A percentile compares a stretch with the other conserved stretches of the same genome.
Evolutionary conservation across 2,888 invertebrate genomes (phyloP).

Genomic region (Lithophane ornitopus): DNA sequence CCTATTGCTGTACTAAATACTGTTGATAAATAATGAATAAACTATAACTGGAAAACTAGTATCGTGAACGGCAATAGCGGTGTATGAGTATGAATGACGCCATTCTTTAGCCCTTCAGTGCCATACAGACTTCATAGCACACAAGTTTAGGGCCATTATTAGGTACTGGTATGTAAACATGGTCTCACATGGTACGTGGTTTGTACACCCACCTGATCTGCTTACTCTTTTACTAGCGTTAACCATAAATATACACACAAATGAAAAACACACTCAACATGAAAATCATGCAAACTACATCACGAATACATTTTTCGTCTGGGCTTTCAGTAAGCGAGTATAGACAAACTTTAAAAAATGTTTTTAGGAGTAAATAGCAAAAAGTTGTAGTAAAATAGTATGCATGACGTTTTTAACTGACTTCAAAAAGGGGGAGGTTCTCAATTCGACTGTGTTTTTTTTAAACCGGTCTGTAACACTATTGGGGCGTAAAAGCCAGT

Average conservation of each 20-base stretch:
- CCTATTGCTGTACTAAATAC: neutral
- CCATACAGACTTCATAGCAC: neutral
- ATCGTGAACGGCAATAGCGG: neutral
- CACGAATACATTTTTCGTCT: neutral
- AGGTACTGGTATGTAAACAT: neutral
- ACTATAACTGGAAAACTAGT: neutral
- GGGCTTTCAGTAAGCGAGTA: no score
- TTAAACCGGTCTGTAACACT: neutral
- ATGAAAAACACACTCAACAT: neutral
- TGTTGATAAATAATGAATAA: neutral
- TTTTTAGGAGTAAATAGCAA: no score
- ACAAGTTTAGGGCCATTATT: no score
- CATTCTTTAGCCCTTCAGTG: neutral
- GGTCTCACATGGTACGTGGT: neutral
- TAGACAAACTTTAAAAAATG: no score
- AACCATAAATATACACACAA: neutral
- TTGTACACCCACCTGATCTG: neutral
- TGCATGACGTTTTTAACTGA: no score
- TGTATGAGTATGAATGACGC: neutral
- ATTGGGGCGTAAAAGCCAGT: slow-evolving; percentile 13
- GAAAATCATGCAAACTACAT: neutral
- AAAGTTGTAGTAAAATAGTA: no score
- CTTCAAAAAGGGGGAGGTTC: no score
- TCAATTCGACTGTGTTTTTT: no score
- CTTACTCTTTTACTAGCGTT: neutral